Conservation (phyloP, 2,113 vertebrate species). For the Gallinago media region DNA sequence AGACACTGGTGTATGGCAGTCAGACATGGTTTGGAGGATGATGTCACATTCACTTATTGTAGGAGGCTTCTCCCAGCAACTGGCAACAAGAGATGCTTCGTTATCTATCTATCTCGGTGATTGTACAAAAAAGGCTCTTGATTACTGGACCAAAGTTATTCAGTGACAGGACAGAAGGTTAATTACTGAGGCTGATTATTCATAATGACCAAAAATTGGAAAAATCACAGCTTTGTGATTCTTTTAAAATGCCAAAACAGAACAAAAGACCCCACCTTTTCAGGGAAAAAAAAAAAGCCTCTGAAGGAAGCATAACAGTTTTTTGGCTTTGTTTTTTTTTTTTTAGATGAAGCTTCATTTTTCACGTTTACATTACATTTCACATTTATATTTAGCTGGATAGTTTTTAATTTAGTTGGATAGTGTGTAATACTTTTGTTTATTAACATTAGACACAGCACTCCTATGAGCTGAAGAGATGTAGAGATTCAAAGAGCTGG, state of each 20-base stretch:
- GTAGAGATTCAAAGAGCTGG: background rate
- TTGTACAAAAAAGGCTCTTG: background rate
- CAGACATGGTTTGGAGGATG: background rate
- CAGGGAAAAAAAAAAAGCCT: background rate
- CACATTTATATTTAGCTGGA: background rate
- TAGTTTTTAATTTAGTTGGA: background rate
- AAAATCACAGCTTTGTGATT: background rate
- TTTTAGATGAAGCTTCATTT: background rate
- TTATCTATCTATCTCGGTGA: background rate
- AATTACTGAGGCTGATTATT: background rate
- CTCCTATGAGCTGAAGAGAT: background rate
- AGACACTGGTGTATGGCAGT: background rate
- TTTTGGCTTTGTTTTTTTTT: background rate
- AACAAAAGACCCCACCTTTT: background rate
- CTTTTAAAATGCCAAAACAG: background rate
- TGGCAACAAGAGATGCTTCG: background rate
- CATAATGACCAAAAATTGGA: background rate
- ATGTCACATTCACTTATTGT: background rate
- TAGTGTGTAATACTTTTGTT: background rate
- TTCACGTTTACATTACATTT: background rate
- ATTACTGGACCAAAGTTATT: background rate
- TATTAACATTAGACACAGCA: background rate
- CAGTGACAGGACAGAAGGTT: background rate
- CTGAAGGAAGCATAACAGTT: background rate
- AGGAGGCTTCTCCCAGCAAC: background rate